Conservation (phyloP, 2,113 vertebrate genomes). For the Oncorhynchus kisutch region DNA sequence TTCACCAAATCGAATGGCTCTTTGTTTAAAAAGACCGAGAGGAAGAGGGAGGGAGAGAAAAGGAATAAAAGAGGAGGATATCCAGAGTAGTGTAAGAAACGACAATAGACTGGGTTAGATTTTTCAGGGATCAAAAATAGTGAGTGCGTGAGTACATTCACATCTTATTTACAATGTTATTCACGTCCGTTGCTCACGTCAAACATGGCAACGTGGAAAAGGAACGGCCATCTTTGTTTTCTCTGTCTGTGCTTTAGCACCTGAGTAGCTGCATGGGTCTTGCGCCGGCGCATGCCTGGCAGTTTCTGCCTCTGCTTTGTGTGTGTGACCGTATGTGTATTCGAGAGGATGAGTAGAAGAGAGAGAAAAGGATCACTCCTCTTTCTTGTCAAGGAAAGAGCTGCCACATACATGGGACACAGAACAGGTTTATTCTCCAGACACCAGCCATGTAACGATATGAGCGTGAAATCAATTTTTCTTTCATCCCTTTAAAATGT, state of each 20-base stretch:
- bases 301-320: conserved; percentile 11
- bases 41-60: conserved; percentile 4
- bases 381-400: conserved; percentile 26
- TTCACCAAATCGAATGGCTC: conserved; percentile 45
- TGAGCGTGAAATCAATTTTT: conserved; percentile 54
- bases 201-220: conserved; percentile 48
- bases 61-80: conserved; percentile 16
- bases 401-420: conserved; percentile 47
- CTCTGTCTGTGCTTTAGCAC: conserved; percentile 27
- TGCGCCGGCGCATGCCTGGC: conserved; percentile 55
- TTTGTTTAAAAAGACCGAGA: conserved; percentile 43
- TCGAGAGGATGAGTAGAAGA: conserved; percentile 14
- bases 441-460: conserved; percentile 61
- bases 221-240: conserved; percentile 67
- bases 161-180: conserved; percentile 48
- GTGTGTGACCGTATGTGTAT: not conserved
- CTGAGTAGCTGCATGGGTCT: conserved; percentile 52
- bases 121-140: not conserved
- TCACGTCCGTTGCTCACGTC: conserved; percentile 50
- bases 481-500: not conserved
- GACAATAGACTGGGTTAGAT: not conserved
- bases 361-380: conserved; percentile 24
- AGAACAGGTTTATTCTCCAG: conserved; percentile 52
- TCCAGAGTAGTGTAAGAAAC: not conserved
- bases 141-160: not conserved